These are phyloP conservation scores for Loriculus beryllinus DNA, from an alignment of 2,797 vertebrate genomes.

Conservation along the genomic window DNA sequence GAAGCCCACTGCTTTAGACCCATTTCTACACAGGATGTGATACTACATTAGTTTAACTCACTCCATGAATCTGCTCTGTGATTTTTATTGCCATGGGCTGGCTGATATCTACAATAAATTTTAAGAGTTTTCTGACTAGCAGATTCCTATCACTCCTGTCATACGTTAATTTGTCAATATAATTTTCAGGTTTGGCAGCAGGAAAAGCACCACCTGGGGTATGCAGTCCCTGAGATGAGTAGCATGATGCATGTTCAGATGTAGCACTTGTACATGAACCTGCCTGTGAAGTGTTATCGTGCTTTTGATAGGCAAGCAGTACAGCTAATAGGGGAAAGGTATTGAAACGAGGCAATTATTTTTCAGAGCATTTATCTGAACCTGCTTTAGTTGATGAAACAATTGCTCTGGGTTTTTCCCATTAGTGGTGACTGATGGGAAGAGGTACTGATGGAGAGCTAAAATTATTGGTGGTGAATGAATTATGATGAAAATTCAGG, in stretches of 20 bases:
- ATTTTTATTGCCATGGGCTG: neutral
- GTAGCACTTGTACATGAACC: neutral
- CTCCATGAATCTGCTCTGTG: neutral
- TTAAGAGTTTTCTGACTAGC: neutral
- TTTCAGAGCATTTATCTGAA: neutral
- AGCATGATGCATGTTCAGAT: neutral
- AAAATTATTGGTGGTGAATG: neutral
- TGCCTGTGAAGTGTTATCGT: neutral
- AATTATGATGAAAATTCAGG: neutral
- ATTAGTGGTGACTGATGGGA: neutral
- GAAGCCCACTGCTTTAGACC: neutral
- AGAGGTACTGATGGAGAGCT: neutral
- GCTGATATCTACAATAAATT: neutral
- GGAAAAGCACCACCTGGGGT: neutral
- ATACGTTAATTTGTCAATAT: neutral
- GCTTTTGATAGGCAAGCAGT: neutral
- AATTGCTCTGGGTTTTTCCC: neutral
- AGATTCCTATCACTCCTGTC: neutral
- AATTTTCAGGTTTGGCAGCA: slow-evolving; percentile 8
- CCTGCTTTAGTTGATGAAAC: neutral
- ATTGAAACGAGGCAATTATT: neutral
- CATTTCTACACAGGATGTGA: neutral
- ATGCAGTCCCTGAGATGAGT: neutral
- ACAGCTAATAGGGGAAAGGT: neutral
- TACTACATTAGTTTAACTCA: neutral